Percentiles rank a stretch among this genome's conserved stretches.
Evolutionary conservation across 2,113 vertebrate genomes (phyloP).

Genomic region (Tenrec ecaudatus): DNA sequence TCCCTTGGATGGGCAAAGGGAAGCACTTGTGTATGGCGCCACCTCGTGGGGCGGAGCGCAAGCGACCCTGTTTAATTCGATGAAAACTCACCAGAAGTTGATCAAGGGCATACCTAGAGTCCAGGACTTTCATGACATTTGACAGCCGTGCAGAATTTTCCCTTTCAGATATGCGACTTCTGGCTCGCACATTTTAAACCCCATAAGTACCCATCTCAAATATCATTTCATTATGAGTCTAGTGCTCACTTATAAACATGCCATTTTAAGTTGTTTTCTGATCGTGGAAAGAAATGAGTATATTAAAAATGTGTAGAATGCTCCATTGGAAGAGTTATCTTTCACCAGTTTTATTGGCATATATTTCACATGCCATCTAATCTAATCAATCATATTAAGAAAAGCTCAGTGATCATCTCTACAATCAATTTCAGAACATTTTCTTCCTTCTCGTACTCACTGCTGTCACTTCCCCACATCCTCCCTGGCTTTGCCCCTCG

Average conservation of each 20-base stretch:
- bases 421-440: no score
- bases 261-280: slow-evolving; percentile 68
- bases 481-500: no score
- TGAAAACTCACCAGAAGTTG: not conserved
- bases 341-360: not conserved
- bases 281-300: slow-evolving; percentile 78
- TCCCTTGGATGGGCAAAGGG: not conserved
- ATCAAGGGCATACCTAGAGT: slow-evolving; percentile 4
- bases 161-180: not conserved
- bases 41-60: slow-evolving; percentile 78
- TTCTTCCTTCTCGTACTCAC: no score
- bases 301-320: slow-evolving; percentile 49
- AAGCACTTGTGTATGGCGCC: slow-evolving; percentile 78
- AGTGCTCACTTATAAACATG: not conserved
- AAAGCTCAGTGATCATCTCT: no score
- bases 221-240: slow-evolving; percentile 11
- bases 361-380: no score
- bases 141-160: not conserved
- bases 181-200: not conserved
- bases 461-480: no score
- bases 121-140: not conserved
- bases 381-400: no score
- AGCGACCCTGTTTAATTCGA: slow-evolving; percentile 12
- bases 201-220: slow-evolving; percentile 46
- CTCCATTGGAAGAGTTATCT: slow-evolving; percentile 65